Base-by-base conservation (phyloP, 2,888 invertebrate species). In the Plagodis pulveraria region DNA sequence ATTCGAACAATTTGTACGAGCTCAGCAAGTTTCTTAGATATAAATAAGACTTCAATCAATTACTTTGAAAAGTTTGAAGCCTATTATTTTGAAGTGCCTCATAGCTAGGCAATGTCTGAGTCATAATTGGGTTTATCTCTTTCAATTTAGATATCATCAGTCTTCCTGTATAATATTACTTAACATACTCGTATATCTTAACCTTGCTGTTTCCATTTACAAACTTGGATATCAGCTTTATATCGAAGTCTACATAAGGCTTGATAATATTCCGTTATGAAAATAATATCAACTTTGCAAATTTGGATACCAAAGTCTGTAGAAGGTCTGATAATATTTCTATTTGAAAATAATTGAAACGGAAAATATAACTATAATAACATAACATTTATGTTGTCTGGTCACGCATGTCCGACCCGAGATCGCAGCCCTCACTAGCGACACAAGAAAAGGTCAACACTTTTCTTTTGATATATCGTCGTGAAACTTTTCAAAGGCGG, bases 391-490 rank as follows among this genome's bases (percentile, higher is more conserved):
- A 34, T 22, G 55, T 11, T 35, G 6, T 45, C 45, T 47, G 62
- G 54, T 63, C 63, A 56, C 60, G 54, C 56, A 47, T 54, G 51
- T 44, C 33, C 49, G 51, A 50, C 46, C 50, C 43, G 11, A 57
- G 56, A 59, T 58, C 62, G 49, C 47, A 49, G 55, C 58, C 60
- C 56, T 61, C 51, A 51, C 57, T 58, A 42, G 9, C 49, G 54
- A 44, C 61, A 44, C 50, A 63, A 59, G 58, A 63, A 65, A 63
- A 59, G 56, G 46, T 57, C 33, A 46, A 50, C 50, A 33, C 36
- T 52, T 56, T 56, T 35, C 45, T 52, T 62, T 64, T 63, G 57
- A 65, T 62, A 61, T 58, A 63, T 65, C 51, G 56, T 50, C 50
- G 54, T 49, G 53, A 60, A 58, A 62, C 56, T 56, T 57, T 58